Percentiles rank a stretch among this genome's conserved stretches.
phyloP scores from a whole-genome alignment of 2,888 invertebrate genomes.

The Ashinkailepas kermadecensis region DNA sequence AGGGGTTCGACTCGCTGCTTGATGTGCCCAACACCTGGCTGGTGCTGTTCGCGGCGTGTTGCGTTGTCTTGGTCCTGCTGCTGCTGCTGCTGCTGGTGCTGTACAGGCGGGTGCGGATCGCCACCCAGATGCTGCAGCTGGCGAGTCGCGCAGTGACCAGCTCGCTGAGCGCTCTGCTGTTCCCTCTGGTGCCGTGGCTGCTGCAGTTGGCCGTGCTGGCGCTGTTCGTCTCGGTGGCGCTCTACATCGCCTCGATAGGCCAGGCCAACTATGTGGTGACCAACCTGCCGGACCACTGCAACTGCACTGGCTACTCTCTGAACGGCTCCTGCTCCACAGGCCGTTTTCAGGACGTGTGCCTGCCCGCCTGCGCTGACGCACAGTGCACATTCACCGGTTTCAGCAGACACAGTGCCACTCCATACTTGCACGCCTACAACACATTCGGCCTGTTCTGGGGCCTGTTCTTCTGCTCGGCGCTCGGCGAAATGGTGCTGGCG shows the following conservation, averaged over 20 bases:
- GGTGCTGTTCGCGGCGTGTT: conserved; percentile 55
- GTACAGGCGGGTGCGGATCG: conserved; percentile 66
- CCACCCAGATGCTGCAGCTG: conserved; percentile 84
- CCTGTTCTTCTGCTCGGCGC: conserved; percentile 78
- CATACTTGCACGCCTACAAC: conserved; percentile 49
- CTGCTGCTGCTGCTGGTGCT: conserved; percentile 71
- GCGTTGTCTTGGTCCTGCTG: conserved; percentile 55
- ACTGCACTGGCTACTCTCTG: conserved; percentile 22
- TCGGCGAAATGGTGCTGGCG: conserved; percentile 86
- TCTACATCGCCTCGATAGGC: conserved; percentile 64
- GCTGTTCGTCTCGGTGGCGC: conserved; percentile 61
- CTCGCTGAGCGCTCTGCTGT: conserved; percentile 74
- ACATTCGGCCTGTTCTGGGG: conserved; percentile 81
- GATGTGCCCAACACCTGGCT: conserved; percentile 61
- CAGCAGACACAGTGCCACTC: conserved; percentile 43
- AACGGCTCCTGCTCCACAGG: conserved; percentile 51
- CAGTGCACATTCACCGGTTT: conserved; percentile 57
- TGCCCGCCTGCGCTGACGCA: conserved; percentile 41
- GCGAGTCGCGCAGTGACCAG: conserved; percentile 79
- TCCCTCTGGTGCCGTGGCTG: conserved; percentile 84
- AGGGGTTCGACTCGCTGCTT: conserved; percentile 46
- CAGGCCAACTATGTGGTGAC: conserved; percentile 53
- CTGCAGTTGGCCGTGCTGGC: conserved; percentile 65
- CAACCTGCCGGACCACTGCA: neutral
- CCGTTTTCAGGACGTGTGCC: conserved; percentile 49